These are phyloP conservation scores for Fundulus diaphanus DNA, from an alignment of 2,797 vertebrate species.

Conservation along the genomic window DNA sequence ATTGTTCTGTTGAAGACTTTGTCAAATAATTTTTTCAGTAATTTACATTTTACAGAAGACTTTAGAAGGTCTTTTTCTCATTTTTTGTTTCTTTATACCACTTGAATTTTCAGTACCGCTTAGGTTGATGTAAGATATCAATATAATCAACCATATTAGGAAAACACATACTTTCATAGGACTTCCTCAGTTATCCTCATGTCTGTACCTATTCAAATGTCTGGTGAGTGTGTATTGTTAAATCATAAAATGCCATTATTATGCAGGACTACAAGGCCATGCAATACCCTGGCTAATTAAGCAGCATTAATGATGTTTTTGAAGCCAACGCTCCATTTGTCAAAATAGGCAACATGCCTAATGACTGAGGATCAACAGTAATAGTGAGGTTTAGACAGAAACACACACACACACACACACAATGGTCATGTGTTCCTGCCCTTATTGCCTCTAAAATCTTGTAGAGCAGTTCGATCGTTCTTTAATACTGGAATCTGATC, in stretches of 20 bases:
- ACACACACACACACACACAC: conserved; percentile 21
- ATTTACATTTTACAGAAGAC: not conserved
- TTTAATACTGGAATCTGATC: conserved; percentile 55
- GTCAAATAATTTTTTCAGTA: not conserved
- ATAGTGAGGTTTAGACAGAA: conserved; percentile 3
- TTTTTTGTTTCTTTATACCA: not conserved
- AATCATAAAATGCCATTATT: not conserved
- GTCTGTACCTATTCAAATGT: not conserved
- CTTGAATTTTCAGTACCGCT: not conserved
- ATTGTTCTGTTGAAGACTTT: not conserved
- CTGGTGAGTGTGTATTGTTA: not conserved
- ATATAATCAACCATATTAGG: not conserved
- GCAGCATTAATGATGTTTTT: conserved; percentile 54
- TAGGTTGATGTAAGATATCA: not conserved
- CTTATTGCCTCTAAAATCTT: conserved; percentile 24
- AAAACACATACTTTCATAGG: not conserved
- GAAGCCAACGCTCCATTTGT: conserved; percentile 55
- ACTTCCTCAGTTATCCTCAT: not conserved
- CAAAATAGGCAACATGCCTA: conserved; percentile 36
- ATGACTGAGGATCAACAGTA: conserved; percentile 3
- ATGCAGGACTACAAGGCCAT: not conserved
- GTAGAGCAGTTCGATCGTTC: conserved; percentile 31
- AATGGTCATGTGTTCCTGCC: conserved; percentile 29
- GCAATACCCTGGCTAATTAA: conserved; percentile 31
- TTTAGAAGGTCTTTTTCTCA: not conserved